Conservation (phyloP, 1,140 invertebrate genomes). For the Drosophila athabasca region DNA sequence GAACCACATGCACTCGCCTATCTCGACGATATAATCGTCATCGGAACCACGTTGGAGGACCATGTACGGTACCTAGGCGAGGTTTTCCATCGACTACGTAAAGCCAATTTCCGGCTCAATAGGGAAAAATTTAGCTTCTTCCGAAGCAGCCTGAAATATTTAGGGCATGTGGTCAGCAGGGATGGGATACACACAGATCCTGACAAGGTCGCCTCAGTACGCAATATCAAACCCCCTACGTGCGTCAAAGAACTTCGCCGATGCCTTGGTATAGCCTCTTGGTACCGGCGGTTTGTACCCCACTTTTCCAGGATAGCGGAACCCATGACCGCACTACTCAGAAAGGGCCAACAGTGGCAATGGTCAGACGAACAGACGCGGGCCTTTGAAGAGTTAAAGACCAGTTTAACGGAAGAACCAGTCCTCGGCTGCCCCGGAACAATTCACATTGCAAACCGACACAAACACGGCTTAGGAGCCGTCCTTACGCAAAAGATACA, state of each 20-base stretch:
- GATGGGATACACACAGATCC: conserved; percentile 1
- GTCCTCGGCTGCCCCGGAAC: no score
- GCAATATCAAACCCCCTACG: no score
- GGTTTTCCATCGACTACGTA: neutral
- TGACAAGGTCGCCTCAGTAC: neutral
- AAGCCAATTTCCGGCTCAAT: neutral
- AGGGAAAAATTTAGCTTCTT: neutral
- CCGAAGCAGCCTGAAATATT: neutral
- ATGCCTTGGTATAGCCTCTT: neutral
- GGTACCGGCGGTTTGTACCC: neutral
- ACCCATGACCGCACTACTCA: neutral
- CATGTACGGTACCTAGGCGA: neutral
- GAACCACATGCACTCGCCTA: conserved; percentile 2
- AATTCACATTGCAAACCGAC: no score
- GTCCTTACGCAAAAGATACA: no score
- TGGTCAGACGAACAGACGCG: neutral
- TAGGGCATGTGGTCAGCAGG: neutral
- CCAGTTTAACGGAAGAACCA: no score
- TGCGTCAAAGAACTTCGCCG: neutral
- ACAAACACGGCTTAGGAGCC: no score
- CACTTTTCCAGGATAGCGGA: no score
- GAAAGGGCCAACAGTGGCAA: neutral
- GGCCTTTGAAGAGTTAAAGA: neutral
- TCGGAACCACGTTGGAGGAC: neutral
- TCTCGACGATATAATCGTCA: conserved; percentile 1